Conservation (phyloP, 2,888 invertebrate species). For the Platerodrilus igneus region DNA sequence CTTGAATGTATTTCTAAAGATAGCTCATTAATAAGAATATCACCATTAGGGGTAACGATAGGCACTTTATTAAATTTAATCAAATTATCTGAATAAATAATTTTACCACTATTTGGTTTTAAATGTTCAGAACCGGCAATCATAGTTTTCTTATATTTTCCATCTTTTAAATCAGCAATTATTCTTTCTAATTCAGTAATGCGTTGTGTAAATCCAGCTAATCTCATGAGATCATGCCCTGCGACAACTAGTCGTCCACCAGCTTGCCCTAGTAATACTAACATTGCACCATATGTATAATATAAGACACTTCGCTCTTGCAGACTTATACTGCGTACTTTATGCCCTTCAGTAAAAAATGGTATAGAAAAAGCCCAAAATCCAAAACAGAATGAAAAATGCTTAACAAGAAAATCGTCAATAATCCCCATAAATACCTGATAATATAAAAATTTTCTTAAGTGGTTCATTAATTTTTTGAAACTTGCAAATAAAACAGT, state of each 20-base stretch:
- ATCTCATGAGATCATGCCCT: conserved; percentile 87
- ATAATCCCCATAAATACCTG: conserved; percentile 87
- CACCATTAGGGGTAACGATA: conserved; percentile 95
- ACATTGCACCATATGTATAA: conserved; percentile 94
- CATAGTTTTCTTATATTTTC: conserved; percentile 68
- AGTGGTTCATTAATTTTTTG: conserved; percentile 78
- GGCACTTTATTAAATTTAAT: conserved; percentile 92
- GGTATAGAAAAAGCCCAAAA: conserved; percentile 93
- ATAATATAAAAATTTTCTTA: conserved; percentile 84
- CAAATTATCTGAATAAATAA: conserved; percentile 80
- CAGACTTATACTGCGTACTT: conserved; percentile 61
- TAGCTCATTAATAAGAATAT: conserved; percentile 83
- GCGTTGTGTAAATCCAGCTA: conserved; percentile 91
- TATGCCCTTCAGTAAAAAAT: conserved; percentile 75
- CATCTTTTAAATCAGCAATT: conserved; percentile 73
- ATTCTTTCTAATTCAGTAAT: conserved; percentile 86
- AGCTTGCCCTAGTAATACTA: conserved; percentile 94
- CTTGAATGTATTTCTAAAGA: conserved; percentile 85
- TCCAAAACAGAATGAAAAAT: conserved; percentile 92
- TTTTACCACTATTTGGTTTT: conserved; percentile 69
- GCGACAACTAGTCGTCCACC: conserved; percentile 93
- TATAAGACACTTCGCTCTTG: conserved; percentile 79
- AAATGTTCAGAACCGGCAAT: conserved; percentile 46
- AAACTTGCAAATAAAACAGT: conserved; percentile 83
- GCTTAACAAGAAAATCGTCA: conserved; percentile 96